Base-by-base conservation (phyloP, 2,797 vertebrate species). In the Columba guinea region DNA sequence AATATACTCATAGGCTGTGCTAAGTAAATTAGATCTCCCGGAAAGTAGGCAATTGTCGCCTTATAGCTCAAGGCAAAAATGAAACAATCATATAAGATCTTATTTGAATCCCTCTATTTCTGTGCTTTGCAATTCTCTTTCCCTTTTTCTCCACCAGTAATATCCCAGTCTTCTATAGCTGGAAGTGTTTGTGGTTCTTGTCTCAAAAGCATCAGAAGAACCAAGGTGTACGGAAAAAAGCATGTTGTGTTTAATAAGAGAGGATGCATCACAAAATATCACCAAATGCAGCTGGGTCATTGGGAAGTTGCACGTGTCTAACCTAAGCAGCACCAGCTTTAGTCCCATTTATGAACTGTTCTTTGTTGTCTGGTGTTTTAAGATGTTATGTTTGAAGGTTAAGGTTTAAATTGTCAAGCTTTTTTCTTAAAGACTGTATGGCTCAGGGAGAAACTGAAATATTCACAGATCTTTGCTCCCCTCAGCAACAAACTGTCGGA, bases 21-120 rank as follows among this genome's bases (percentile, higher is more conserved):
- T 92, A 79, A 85, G 82, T 63, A 63, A 95, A 88, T 80, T 68
- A 92, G 82, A 83, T 51, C 53, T 89, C 59, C 46, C 51, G 39
- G 63, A 78, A 90, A 89, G 58, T 19, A 59, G 49, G 49, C 67
- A 41, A 48, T 34, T 8, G 46, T 86, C 89, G 76, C 35, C 35
- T 73, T 35, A 12, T 8, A 59, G 44, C 53, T 93, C 56, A 79
- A 84, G 52, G 71, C 58, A 86, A 69, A 73, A 82, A 63, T 51
- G 5, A 77, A 82, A 35, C 37, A 77, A 71, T 95, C 3, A 0
- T 32, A 1, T 32, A 84, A 64, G 27, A 62, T 59, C 34, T 65
- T 79, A 35, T 26, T 74, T 80, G 28, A 74, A 4, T 85, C 24
- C 49, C 30, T 51, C 3, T 52, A 15, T 65, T 67, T 73, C 51